Evolutionary conservation across 1,140 invertebrate species (phyloP), one percentile per base, ranked within the genome.

Genomic region (Dermatophagoides farinae): DNA sequence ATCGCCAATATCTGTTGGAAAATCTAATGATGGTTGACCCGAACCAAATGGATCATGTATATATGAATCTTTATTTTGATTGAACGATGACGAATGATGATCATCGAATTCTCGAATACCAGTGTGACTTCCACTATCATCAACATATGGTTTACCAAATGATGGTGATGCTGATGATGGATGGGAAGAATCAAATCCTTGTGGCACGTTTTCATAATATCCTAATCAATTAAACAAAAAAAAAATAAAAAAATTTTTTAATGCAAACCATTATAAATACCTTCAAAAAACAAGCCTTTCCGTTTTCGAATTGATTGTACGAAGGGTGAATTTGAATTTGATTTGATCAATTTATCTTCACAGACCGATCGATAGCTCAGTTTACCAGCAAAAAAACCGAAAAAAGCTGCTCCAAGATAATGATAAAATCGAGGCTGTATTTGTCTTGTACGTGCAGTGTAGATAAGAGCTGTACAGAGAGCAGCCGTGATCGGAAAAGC

Each of bases 371-470:
- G 58, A 20, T 60, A 60, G 31, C 58, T 60, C 1, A 60, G 11
- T 37, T 60, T 60, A 16, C 58, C 58, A n/a, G 39, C 18, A 37
- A 60, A 60, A n/a, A 23, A 60, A 43, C 58, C 58, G n/a, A 47
- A 10, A 37, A 60, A 60, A 11, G 22, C 18, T 1, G 44, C 44
- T 6, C 53, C 53, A n/a, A 55, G 20, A 40, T 55, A 55, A 25
- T 55, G 53, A n/a, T 41, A 44, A 16, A 39, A 55, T n/a, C 41
- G 14, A 39, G 53, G 53, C 31, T 55, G 12, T 2, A 14, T 25
- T 25, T 39, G 53, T n/a, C 53, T 14, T 1, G 53, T 40, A 23
- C 53, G 53, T 12, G 53, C 53, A 38, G 53, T 44, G 41, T 25
- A 55, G 1, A 55, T 23, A 1, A 55, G 5, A 25, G 14, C 53